Evolutionary conservation across 2,888 invertebrate genomes (phyloP).

Genomic region (Griposia aprilina): DNA sequence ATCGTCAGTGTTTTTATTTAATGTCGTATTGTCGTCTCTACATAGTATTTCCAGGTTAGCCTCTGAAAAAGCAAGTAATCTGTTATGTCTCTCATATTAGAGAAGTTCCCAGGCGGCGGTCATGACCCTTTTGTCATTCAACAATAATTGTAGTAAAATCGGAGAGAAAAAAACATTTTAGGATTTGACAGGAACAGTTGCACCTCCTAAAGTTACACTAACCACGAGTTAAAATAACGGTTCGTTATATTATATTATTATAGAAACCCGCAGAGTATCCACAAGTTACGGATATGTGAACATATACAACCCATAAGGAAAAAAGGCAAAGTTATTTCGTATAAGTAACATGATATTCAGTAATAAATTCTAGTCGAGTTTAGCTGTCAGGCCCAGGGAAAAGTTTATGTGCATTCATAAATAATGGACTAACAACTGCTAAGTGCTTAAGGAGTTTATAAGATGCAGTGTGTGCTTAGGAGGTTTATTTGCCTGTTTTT

Average conservation of each 20-base stretch:
- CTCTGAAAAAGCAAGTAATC: neutral
- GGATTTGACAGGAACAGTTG: no score
- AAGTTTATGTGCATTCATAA: conserved; percentile 42
- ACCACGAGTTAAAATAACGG: neutral
- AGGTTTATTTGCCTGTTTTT: no score
- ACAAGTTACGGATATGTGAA: conserved; percentile 14
- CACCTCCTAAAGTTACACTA: neutral
- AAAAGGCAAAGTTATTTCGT: conserved; percentile 43
- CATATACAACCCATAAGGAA: conserved; percentile 44
- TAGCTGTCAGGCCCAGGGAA: conserved; percentile 39
- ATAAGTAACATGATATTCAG: conserved; percentile 54
- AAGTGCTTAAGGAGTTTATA: conserved; percentile 12
- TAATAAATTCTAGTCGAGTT: conserved; percentile 52
- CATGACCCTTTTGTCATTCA: neutral
- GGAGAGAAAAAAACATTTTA: no score
- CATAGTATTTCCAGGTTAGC: no score
- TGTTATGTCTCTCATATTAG: neutral
- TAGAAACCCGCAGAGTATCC: neutral
- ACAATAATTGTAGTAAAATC: neutral
- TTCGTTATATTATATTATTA: neutral
- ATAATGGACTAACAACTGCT: conserved; percentile 37
- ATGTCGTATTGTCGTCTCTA: no score
- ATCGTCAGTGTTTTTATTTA: no score
- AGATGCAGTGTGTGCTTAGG: no score
- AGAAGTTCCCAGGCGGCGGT: neutral